These are phyloP conservation scores for Anolis carolinensis DNA, from an alignment of 2,113 vertebrate genomes.

Conservation along the genomic window DNA sequence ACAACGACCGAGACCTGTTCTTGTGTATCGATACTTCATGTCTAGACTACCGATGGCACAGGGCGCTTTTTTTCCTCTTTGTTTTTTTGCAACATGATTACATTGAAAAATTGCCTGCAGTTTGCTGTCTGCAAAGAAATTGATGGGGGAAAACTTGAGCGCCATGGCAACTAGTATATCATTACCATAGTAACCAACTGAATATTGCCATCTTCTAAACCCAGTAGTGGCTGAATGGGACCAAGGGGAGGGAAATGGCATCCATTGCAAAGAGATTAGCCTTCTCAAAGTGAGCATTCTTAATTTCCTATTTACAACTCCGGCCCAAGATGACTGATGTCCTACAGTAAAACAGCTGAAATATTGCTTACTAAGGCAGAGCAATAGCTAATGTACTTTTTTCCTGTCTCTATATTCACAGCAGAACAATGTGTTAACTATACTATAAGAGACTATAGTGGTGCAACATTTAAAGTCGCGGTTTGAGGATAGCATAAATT, in stretches of 20 bases:
- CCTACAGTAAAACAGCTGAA: neutral
- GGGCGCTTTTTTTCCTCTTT: neutral
- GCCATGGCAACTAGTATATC: constrained; percentile 74
- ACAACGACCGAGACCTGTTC: neutral
- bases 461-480: neutral
- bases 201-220: constrained; percentile 64
- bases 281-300: constrained; percentile 31
- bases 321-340: neutral
- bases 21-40: neutral
- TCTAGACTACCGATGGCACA: neutral
- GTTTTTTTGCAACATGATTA: neutral
- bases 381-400: neutral
- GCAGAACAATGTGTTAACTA: neutral
- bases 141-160: constrained; percentile 58
- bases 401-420: neutral
- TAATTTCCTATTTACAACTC: constrained; percentile 30
- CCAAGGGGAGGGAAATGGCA: accelerated
- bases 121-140: constrained; percentile 48
- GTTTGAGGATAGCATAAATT: neutral
- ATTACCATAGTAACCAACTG: constrained; percentile 74
- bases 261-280: constrained; percentile 11
- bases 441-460: neutral
- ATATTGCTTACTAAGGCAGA: neutral
- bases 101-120: constrained; percentile 54
- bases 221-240: constrained; percentile 45